Percentiles rank a stretch among this genome's conserved stretches.
Conservation (phyloP, 2,797 vertebrate genomes). For the Diplodus sargus region DNA sequence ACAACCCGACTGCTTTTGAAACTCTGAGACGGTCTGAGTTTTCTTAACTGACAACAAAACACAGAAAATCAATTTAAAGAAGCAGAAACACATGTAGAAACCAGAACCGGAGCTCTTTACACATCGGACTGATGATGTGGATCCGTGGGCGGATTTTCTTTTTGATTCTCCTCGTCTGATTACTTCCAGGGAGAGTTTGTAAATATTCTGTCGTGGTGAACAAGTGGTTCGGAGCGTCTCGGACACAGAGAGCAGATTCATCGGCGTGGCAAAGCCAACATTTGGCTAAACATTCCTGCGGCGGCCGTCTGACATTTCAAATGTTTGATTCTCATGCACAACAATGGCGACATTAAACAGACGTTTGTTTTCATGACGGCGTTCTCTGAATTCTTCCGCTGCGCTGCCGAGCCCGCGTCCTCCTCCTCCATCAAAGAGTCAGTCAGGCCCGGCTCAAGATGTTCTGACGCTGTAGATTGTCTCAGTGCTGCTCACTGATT, state of each 20-base stretch:
- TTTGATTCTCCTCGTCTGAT: slow-evolving; percentile 9
- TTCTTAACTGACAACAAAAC: neutral
- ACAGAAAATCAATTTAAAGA: slow-evolving; percentile 6
- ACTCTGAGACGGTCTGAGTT: neutral
- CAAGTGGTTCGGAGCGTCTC: neutral
- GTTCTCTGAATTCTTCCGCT: slow-evolving; percentile 11
- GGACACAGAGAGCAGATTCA: slow-evolving; percentile 24
- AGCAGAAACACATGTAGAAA: neutral
- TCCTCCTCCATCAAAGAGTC: slow-evolving; percentile 6
- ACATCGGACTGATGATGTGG: neutral
- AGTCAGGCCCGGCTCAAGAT: neutral
- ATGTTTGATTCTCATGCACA: slow-evolving; percentile 27
- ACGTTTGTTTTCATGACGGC: neutral
- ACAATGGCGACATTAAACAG: slow-evolving; percentile 5
- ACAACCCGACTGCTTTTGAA: neutral
- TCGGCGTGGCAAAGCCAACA: slow-evolving; percentile 8
- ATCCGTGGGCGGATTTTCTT: neutral
- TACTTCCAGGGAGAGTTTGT: slow-evolving; percentile 20
- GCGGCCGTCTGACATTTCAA: slow-evolving; percentile 13
- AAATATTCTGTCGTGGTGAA: slow-evolving; percentile 37
- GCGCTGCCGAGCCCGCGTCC: neutral
- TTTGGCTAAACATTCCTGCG: slow-evolving; percentile 53
- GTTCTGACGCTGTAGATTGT: neutral
- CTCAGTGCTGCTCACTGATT: slow-evolving; percentile 21
- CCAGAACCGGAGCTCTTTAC: neutral